Base-by-base conservation (phyloP, 2,888 invertebrate genomes). In the Trachelus troglodyta region DNA sequence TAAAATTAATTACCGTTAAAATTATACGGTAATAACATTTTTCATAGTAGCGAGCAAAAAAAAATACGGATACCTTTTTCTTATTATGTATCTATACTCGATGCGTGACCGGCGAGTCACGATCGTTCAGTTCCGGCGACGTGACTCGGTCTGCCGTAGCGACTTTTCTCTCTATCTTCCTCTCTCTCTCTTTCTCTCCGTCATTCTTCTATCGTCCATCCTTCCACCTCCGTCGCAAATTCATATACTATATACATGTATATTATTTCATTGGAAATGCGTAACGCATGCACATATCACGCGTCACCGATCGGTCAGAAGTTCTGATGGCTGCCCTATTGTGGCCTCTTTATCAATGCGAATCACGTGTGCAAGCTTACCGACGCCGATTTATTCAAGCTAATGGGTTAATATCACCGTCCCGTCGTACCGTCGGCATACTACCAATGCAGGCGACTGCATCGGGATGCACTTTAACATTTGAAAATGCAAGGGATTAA, bases 81-180 rank as follows among this genome's bases (percentile, higher is more conserved):
- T 56, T 56, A 56, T 56, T 56, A 56, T 56, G 56, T 56, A 56
- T 56, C 56, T 56, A 56, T 56, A 56, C 56, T 23, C 74, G 23
- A 74, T 75, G 75, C 76, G 78, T 78, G 78, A 75, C 80, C 85
- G 79, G 40, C 80, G 79, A 84, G 88, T 88, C 88, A 88, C 88
- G 87, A 87, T 86, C 83, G 78, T 78, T 82, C 88, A 87, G 85
- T 87, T 87, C 86, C 85, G 87, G 87, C 87, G 88, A 90, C 90
- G 90, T 90, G 90, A 89, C 90, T 56, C 75, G 75, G 76, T 75
- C 76, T 71, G 23, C 80, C 76, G 75, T 34, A 75, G 69, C 79
- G 79, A 74, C 77, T 74, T 85, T 83, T 83, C 84, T 79, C 76
- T 69, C 35, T 12, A 0, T 71, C 77, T 78, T 75, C 69, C 35